These are phyloP conservation scores for Athene noctua DNA, from an alignment of 2,113 vertebrate species.

Conservation along the genomic window DNA sequence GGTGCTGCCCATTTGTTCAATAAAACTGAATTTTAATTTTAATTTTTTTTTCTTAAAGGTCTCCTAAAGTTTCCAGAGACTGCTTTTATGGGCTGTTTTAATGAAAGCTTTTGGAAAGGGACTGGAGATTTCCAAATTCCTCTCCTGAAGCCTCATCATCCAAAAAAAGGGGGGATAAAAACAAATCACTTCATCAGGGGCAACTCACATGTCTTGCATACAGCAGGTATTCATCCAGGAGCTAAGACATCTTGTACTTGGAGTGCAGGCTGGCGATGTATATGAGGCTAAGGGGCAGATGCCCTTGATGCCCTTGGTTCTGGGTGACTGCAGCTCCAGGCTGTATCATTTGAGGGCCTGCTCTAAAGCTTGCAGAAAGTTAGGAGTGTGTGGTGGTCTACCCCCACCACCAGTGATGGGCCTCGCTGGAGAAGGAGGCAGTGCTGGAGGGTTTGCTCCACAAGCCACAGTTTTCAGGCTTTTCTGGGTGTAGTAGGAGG, in stretches of 20 bases:
- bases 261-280: neutral
- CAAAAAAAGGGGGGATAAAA: neutral
- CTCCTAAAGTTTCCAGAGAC: slow-evolving; percentile 67
- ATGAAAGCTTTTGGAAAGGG: slow-evolving; percentile 52
- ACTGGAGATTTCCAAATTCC: slow-evolving; percentile 28
- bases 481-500: neutral
- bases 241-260: neutral
- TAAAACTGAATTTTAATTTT: slow-evolving; percentile 72
- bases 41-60: slow-evolving; percentile 37
- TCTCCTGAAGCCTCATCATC: slow-evolving; percentile 29
- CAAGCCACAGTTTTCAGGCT: neutral
- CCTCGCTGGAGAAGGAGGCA: neutral
- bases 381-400: neutral
- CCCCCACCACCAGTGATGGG: neutral
- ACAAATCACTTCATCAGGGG: neutral
- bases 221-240: neutral
- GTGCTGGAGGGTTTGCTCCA: neutral
- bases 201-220: neutral
- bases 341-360: neutral
- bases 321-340: neutral
- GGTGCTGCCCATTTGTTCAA: slow-evolving; percentile 65
- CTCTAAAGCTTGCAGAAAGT: neutral
- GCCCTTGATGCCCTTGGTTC: rapidly evolving
- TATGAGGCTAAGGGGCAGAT: neutral
- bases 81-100: slow-evolving; percentile 66